phyloP scores from a whole-genome alignment of 2,113 vertebrate genomes.

The Myotis brandtii region DNA sequence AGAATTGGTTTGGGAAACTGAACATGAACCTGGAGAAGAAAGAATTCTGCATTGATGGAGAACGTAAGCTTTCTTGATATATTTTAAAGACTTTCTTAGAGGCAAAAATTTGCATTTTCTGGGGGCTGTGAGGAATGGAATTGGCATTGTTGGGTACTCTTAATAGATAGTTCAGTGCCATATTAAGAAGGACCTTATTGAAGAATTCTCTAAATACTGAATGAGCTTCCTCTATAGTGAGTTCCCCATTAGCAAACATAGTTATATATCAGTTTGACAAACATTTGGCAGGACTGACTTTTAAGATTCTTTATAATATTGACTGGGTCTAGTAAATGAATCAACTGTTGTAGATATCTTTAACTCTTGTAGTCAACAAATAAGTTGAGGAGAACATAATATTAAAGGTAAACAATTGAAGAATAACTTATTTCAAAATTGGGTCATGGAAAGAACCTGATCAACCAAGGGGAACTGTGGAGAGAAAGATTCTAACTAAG shows the following conservation, averaged over 20 bases:
- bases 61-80: background rate
- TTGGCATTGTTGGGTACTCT: background rate
- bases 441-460: background rate
- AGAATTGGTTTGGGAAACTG: background rate
- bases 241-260: conserved; percentile 36
- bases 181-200: background rate
- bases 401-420: background rate
- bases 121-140: background rate
- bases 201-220: background rate
- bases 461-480: background rate
- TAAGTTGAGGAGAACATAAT: background rate
- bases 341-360: background rate
- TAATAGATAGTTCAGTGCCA: background rate
- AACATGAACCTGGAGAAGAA: background rate
- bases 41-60: background rate
- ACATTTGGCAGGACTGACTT: background rate
- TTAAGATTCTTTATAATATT: background rate
- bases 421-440: background rate
- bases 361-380: background rate
- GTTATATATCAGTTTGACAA: background rate
- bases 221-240: background rate
- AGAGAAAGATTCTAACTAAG: background rate
- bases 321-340: background rate
- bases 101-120: background rate
- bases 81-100: conserved; percentile 8